A percentile compares a stretch with the other conserved stretches of the same genome.
phyloP scores from a whole-genome alignment of 1,140 invertebrate species.

The Capitella teleta region DNA sequence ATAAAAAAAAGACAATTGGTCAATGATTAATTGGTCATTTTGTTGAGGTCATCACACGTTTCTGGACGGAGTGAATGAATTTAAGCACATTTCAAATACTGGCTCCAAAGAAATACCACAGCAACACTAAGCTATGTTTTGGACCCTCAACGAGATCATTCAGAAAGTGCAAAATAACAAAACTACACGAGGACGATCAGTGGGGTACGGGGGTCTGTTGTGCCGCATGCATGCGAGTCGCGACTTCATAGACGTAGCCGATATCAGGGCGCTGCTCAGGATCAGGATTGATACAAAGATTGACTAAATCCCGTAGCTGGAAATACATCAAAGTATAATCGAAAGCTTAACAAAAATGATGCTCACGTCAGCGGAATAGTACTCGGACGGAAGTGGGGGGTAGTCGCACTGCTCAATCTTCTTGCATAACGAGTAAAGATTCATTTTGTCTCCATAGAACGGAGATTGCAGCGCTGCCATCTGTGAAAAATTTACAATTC shows the following conservation, averaged over 20 bases:
- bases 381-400: constrained; percentile 53
- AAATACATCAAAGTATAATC: constrained; percentile 16
- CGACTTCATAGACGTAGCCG: constrained; percentile 43
- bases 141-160: too few species aligned
- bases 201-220: too few species aligned
- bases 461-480: constrained; percentile 61
- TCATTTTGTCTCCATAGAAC: constrained; percentile 59
- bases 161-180: too few species aligned
- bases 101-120: too few species aligned
- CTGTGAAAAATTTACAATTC: too few species aligned
- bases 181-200: too few species aligned
- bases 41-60: too few species aligned
- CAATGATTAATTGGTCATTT: too few species aligned
- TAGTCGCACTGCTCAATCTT: constrained; percentile 60
- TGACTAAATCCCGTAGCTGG: constrained; percentile 49
- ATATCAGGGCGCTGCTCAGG: constrained; percentile 51
- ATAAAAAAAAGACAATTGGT: too few species aligned
- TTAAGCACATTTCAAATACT: too few species aligned
- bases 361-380: constrained; percentile 51
- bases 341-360: not conserved
- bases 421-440: constrained; percentile 55
- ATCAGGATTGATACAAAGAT: constrained; percentile 50
- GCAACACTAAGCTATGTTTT: too few species aligned
- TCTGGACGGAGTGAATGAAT: too few species aligned
- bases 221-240: constrained; percentile 40